Percentiles rank a stretch among this genome's conserved stretches.
Evolutionary conservation across 2,888 invertebrate species (phyloP).

Genomic region (Pterostichus niger): DNA sequence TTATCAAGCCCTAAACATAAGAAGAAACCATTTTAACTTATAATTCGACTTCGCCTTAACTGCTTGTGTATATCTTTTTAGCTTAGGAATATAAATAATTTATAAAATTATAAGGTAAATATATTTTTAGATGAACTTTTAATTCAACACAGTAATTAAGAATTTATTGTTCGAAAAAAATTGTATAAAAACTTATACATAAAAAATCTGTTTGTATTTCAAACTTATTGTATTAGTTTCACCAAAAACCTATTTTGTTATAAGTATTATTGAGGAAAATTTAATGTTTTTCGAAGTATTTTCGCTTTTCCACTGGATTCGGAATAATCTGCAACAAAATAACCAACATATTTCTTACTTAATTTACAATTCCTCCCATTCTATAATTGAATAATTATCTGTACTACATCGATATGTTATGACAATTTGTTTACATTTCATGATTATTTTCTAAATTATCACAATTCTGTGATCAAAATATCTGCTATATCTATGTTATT

Average conservation of each 20-base stretch:
- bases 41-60: slow-evolving; percentile 59
- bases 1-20: slow-evolving; percentile 88
- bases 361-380: too few species aligned
- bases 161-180: slow-evolving; percentile 50
- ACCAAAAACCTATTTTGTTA: slow-evolving; percentile 6
- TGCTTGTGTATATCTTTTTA: slow-evolving; percentile 23
- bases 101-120: slow-evolving; percentile 35
- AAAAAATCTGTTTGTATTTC: slow-evolving; percentile 40
- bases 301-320: slow-evolving; percentile 88
- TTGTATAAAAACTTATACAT: slow-evolving; percentile 57
- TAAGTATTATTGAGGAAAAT: slow-evolving; percentile 27
- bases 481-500: too few species aligned
- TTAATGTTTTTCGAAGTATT: slow-evolving; percentile 86
- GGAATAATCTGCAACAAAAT: slow-evolving; percentile 86
- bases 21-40: slow-evolving; percentile 76
- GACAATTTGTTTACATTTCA: too few species aligned
- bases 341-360: slow-evolving; percentile 61
- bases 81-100: neutral
- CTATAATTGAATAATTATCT: too few species aligned
- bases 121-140: slow-evolving; percentile 36
- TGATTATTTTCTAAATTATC: too few species aligned
- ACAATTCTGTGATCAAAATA: too few species aligned
- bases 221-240: neutral
- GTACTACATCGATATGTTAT: too few species aligned
- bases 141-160: slow-evolving; percentile 26